Conservation (phyloP, 2,797 vertebrate genomes). For the Odontamblyopus lacepedii region DNA sequence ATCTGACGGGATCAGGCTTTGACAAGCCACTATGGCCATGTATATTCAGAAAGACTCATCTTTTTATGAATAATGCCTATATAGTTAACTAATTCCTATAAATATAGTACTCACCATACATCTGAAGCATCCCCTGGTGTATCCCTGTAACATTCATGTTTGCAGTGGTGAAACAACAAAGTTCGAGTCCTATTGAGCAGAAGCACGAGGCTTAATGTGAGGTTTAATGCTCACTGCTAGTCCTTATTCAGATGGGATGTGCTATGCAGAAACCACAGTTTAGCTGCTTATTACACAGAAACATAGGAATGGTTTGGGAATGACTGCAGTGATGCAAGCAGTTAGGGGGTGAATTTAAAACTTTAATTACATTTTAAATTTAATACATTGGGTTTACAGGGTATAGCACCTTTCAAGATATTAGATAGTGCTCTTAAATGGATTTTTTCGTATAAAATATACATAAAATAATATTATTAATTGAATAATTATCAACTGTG, state of each 20-base stretch:
- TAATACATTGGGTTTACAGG: no score
- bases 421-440: no score
- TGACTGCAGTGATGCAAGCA: neutral
- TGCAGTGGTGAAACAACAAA: neutral
- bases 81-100: neutral
- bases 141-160: conserved; percentile 60
- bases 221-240: conserved; percentile 67
- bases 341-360: no score
- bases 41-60: neutral
- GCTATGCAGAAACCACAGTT: conserved; percentile 27
- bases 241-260: conserved; percentile 58
- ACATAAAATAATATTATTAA: no score
- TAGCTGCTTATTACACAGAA: conserved; percentile 31
- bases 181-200: conserved; percentile 20
- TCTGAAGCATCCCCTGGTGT: conserved; percentile 59
- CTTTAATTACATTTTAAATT: neutral
- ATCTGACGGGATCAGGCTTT: no score
- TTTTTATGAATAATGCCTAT: neutral
- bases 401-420: neutral
- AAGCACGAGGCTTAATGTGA: conserved; percentile 64
- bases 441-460: no score
- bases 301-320: conserved; percentile 31
- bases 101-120: conserved; percentile 58
- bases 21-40: no score
- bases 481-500: no score